Conservation (phyloP, 2,797 vertebrate species). For the Neomorphus geoffroyi region DNA sequence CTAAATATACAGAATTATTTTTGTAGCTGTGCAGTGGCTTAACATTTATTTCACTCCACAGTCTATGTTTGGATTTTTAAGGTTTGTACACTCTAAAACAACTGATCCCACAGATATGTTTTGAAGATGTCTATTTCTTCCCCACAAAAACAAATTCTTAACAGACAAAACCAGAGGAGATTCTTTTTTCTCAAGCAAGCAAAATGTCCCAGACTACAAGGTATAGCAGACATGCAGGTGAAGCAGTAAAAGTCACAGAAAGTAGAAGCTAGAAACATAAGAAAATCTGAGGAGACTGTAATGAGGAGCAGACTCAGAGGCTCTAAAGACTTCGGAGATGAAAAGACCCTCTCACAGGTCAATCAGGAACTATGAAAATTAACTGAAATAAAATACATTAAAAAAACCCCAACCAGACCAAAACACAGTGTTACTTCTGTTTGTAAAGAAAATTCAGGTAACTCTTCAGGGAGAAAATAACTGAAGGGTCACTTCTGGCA, state of each 20-base stretch:
- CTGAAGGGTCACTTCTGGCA: neutral
- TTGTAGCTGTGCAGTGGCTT: neutral
- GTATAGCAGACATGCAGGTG: neutral
- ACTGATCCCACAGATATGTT: rapidly evolving
- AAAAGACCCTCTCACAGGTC: neutral
- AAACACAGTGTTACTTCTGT: neutral
- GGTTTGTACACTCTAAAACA: neutral
- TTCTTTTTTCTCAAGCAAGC: neutral
- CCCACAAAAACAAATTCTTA: neutral
- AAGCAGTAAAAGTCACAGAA: neutral
- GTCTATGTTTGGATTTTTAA: neutral
- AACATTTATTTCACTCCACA: neutral
- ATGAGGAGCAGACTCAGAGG: neutral
- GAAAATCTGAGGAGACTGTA: neutral
- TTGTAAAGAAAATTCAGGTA: neutral
- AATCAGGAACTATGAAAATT: neutral
- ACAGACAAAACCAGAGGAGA: no score
- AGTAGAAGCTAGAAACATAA: neutral
- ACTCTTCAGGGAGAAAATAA: neutral
- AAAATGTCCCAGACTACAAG: neutral
- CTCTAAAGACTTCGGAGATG: neutral
- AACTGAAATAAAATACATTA: neutral
- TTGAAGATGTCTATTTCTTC: neutral
- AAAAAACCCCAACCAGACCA: neutral
- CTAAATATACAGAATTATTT: neutral